phyloP scores from a whole-genome alignment of 2,888 invertebrate species.

The Sepiola atlantica region DNA sequence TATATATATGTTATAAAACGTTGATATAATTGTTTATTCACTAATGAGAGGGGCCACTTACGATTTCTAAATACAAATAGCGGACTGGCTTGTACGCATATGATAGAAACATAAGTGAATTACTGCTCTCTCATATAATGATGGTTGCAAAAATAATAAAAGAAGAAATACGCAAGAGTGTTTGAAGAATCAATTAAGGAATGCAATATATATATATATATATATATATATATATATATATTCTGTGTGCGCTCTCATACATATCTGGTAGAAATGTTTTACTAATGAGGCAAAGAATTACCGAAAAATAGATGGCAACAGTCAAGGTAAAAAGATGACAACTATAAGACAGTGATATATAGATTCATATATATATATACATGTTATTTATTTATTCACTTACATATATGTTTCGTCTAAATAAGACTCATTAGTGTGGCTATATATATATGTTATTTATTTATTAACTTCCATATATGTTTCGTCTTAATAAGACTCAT shows the following conservation, averaged over 20 bases:
- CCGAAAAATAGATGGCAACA: not conserved
- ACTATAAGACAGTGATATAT: not conserved
- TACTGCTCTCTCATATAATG: not conserved
- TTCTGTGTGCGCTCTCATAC: not conserved
- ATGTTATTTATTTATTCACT: too few species aligned
- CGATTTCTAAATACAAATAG: not conserved
- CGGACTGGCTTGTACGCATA: not conserved
- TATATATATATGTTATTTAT: too few species aligned
- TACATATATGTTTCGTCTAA: too few species aligned
- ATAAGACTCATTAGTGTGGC: too few species aligned
- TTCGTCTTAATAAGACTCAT: too few species aligned
- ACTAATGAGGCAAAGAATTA: not conserved
- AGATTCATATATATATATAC: too few species aligned
- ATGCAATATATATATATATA: not conserved
- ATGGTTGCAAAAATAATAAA: not conserved
- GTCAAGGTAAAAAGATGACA: not conserved
- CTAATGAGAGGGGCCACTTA: not conserved
- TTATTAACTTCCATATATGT: too few species aligned
- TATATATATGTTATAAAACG: not conserved
- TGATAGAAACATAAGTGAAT: not conserved
- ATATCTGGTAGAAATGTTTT: not conserved
- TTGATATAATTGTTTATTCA: not conserved
- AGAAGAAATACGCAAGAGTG: not conserved
- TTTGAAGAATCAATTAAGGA: not conserved
- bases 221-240: not conserved